Evolutionary conservation across 2,113 vertebrate genomes (phyloP).

Genomic region (Corythaeola cristata): DNA sequence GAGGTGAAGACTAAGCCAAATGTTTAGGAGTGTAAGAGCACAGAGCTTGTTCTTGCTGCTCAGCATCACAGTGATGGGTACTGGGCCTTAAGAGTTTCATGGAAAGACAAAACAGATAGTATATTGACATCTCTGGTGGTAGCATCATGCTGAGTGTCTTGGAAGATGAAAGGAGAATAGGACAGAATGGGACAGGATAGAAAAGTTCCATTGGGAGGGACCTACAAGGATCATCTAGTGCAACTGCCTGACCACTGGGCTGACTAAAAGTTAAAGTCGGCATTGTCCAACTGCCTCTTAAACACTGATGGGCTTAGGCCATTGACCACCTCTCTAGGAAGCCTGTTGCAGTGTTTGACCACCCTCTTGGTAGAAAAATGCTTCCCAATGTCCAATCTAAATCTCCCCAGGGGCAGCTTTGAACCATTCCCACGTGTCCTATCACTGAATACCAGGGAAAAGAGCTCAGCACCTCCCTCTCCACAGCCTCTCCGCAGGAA

Average conservation of each 20-base stretch:
- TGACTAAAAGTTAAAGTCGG: background rate
- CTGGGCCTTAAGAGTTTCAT: background rate
- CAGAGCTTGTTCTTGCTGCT: background rate
- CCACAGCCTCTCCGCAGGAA: background rate
- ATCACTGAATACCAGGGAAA: background rate
- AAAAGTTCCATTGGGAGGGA: background rate
- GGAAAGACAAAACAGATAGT: background rate
- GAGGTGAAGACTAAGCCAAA: background rate
- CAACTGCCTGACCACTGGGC: background rate
- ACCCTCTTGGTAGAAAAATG: background rate
- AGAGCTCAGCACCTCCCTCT: background rate
- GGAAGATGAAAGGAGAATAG: background rate
- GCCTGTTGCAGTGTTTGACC: background rate
- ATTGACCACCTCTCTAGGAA: background rate
- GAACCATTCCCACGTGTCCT: background rate
- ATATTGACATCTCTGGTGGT: background rate
- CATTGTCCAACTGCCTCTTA: background rate
- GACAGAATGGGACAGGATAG: background rate
- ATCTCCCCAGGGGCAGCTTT: background rate
- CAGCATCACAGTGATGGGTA: background rate
- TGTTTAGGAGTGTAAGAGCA: background rate
- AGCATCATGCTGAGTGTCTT: background rate
- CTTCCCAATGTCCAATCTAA: background rate
- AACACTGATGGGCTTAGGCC: background rate
- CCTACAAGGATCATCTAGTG: background rate